Percentiles rank a stretch among this genome's conserved stretches.
Evolutionary conservation across 2,888 invertebrate species (phyloP).

Genomic region (Tachystola acroxantha): DNA sequence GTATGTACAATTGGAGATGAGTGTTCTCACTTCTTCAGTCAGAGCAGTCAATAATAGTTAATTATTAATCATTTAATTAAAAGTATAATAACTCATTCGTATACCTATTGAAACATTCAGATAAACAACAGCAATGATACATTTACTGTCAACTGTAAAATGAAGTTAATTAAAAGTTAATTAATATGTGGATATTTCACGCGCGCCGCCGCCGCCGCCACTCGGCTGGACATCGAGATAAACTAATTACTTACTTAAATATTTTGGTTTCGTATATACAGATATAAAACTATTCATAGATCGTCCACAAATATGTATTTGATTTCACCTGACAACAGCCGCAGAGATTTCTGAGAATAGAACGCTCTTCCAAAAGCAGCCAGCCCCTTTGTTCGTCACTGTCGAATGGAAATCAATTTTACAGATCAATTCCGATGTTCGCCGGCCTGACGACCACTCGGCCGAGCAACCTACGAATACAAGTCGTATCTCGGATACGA

Average conservation of each 20-base stretch:
- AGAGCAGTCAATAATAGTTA: too few species aligned
- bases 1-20: too few species aligned
- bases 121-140: too few species aligned
- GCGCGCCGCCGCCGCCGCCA: conserved; percentile 6
- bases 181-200: conserved; percentile 12
- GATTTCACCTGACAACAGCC: conserved; percentile 1
- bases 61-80: too few species aligned
- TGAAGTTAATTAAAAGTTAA: conserved; percentile 23
- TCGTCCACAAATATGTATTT: too few species aligned
- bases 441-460: conserved; percentile 36
- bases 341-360: conserved; percentile 1
- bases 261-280: neutral
- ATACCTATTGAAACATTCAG: too few species aligned
- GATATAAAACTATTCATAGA: neutral
- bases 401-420: conserved; percentile 55
- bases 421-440: conserved; percentile 44
- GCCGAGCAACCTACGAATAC: conserved; percentile 41
- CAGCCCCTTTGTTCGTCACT: conserved; percentile 37
- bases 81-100: too few species aligned
- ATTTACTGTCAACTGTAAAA: conserved; percentile 8
- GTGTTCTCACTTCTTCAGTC: too few species aligned
- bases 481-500: conserved; percentile 43
- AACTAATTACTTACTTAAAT: conserved; percentile 6
- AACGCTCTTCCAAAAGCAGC: conserved; percentile 10
- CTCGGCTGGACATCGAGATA: conserved; percentile 3